A percentile compares a stretch with the other conserved stretches of the same genome.
phyloP scores from a whole-genome alignment of 2,888 invertebrate genomes.

The Antheraea assamensis region DNA sequence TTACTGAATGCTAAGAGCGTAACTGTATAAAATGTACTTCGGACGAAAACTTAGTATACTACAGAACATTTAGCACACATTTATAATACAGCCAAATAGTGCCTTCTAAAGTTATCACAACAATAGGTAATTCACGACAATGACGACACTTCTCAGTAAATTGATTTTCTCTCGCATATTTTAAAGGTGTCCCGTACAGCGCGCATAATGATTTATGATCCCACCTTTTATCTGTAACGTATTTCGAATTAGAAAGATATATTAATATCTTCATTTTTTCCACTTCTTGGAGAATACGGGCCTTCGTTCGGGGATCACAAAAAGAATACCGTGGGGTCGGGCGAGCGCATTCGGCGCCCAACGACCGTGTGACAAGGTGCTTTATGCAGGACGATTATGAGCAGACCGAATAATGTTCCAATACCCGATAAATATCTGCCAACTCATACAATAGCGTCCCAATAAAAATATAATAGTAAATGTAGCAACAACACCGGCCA shows the following conservation, averaged over 20 bases:
- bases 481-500: slow-evolving; percentile 76
- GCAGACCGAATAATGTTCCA: slow-evolving; percentile 80
- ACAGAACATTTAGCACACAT: background rate
- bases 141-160: slow-evolving; percentile 65
- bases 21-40: background rate
- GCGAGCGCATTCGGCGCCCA: slow-evolving; percentile 76
- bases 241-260: slow-evolving; percentile 82
- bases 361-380: slow-evolving; percentile 82
- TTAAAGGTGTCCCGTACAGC: slow-evolving; percentile 64
- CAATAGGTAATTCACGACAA: slow-evolving; percentile 61
- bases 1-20: background rate
- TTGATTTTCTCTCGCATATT: slow-evolving; percentile 68
- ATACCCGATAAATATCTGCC: slow-evolving; percentile 82
- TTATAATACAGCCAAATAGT: slow-evolving; percentile 10
- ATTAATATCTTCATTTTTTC: slow-evolving; percentile 82
- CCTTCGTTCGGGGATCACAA: slow-evolving; percentile 69
- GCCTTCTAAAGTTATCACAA: slow-evolving; percentile 52
- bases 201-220: slow-evolving; percentile 77
- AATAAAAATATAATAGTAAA: slow-evolving; percentile 82
- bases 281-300: slow-evolving; percentile 78
- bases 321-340: slow-evolving; percentile 75
- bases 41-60: background rate
- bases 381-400: slow-evolving; percentile 81
- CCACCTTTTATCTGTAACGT: slow-evolving; percentile 78
- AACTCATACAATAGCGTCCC: slow-evolving; percentile 82